These are phyloP conservation scores for Fregata magnificens DNA, from an alignment of 2,113 vertebrate genomes.

Conservation along the genomic window DNA sequence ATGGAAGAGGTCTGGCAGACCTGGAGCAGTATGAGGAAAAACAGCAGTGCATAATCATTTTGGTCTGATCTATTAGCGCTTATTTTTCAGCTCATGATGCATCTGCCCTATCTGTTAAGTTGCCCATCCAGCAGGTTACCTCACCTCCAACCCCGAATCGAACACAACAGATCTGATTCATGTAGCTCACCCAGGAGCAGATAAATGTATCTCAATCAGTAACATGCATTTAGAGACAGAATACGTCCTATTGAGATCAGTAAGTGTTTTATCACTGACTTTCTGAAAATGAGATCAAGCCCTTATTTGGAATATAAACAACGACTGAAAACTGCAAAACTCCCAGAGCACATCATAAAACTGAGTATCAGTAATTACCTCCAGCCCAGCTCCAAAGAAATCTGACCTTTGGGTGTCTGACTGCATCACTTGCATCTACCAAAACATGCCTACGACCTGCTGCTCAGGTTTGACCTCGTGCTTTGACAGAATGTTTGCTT, in stretches of 20 bases:
- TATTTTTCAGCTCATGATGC: neutral
- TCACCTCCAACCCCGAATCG: fast-evolving
- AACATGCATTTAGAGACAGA: neutral
- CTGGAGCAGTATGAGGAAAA: neutral
- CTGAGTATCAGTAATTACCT: neutral
- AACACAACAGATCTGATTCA: neutral
- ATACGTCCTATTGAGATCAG: neutral
- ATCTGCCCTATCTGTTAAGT: neutral
- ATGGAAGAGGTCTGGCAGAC: neutral
- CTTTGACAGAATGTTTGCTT: neutral
- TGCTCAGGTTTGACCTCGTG: neutral
- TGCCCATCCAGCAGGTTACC: neutral
- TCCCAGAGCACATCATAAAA: neutral
- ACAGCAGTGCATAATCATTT: fast-evolving
- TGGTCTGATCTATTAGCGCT: neutral
- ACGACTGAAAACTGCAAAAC: neutral
- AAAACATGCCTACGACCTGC: neutral
- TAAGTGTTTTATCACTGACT: neutral
- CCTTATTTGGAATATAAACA: neutral
- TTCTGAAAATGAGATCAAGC: neutral
- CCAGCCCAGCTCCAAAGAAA: neutral
- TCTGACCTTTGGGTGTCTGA: neutral
- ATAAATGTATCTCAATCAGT: neutral
- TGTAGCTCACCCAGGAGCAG: neutral
- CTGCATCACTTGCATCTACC: neutral